Base-by-base conservation (phyloP, 2,888 invertebrate species). In the Timema podura region DNA sequence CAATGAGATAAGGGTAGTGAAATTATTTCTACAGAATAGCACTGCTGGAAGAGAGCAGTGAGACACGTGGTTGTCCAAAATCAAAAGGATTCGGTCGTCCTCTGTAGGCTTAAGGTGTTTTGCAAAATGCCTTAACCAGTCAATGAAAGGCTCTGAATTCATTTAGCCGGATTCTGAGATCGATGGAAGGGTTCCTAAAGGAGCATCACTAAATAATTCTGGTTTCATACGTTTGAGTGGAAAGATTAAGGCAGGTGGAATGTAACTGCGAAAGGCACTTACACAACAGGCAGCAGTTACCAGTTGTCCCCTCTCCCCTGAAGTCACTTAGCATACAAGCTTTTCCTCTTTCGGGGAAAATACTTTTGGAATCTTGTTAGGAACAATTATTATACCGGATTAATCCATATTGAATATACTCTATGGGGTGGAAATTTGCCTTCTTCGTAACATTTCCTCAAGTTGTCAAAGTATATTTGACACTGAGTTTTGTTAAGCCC, bases 361-460 rank as follows among this genome's bases (percentile, higher is more conserved):
- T 51, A 76, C 75, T 73, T 76, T 76, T 8, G 76, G 1, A 30
- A 30, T 30, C 30, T 30, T 30, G 30, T 30, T 30, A 30, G 30
- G 30, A 30, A 30, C 30, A 16, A 76, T 77, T 61, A 45, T 69
- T n/a, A 77, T 48, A 65, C 73, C 74, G 70, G 71, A 76, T 73
- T 76, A 74, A 61, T 75, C 75, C 74, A 77, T 74, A 70, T 76
- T 76, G 54, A 70, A 76, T 48, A 76, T 48, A 75, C 72, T 72
- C 65, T 59, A 68, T 73, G 70, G 45, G 77, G 72, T n/a, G 65
- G 44, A 74, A 30, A 30, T 30, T 30, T 30, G 30, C 30, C 30
- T 30, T 30, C 3, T 30, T 30, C 30, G 30, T 30, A 30, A 30
- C 30, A 30, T 30, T 30, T 30, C 30, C 30, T 30, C 30, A 30